Base-by-base conservation (phyloP, 2,888 invertebrate species). In the Nasonovia ribisnigri region DNA sequence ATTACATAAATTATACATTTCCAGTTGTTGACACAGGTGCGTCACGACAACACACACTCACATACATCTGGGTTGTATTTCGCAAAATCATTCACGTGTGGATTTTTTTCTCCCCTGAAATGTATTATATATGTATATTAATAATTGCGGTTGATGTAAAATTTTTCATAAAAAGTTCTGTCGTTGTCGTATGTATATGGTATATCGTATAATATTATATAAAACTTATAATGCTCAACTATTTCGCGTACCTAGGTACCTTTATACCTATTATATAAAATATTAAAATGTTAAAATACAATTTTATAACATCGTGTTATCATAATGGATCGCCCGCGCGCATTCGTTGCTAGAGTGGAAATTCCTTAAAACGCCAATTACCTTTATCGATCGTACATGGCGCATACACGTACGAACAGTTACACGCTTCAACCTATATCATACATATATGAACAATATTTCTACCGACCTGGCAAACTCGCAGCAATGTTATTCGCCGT, bases 301-400 rank as follows among this genome's bases (percentile, higher is more conserved):
- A 77, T 77, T 26, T 29, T 3, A 60, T 60, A n/a, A 20, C 24
- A 77, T 86, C 29, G 16, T 86, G 29, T 46, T 77, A 20, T 77
- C 8, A 36, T 77, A 36, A 42, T 20, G 36, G 36, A 77, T 77
- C 77, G 20, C 77, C n/a, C n/a, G n/a, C 42, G 54, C 36, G 11
- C 42, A 10, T 24, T 54, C 29, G 26, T 26, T 29, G 43, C 90
- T 20, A 42, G 57, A 46, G 43, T 29, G 46, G 24, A 51, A 54
- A 48, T 86, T 48, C 16, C 46, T n/a, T 86, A 86, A 46, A 48
- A 86, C 86, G n/a, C n/a, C 46, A 86, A 86, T 86, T 86, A 46
- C 46, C 86, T 86, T 86, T 86, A 86, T 86, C 46, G 86, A 86
- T 86, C n/a, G 86, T 29, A 46, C 86, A 57, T 29, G 43, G 90